Evolutionary conservation across 2,888 invertebrate species (phyloP), one percentile per base, ranked within the genome.

Genomic region (Heliconius aoede): DNA sequence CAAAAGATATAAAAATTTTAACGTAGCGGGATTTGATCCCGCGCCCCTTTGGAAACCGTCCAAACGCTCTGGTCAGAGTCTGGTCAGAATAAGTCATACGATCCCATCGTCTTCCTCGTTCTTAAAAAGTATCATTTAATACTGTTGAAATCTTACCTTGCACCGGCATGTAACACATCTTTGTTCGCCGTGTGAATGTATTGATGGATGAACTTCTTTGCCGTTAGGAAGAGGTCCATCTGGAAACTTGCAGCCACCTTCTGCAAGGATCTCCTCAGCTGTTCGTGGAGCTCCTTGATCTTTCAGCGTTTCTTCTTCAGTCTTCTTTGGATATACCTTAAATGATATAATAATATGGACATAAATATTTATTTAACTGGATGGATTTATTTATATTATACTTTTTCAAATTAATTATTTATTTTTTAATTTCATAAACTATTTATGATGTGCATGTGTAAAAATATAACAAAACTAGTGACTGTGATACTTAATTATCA

Each of bases 121-220:
- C n/a, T n/a, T n/a, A n/a, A n/a, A n/a, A n/a, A n/a, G n/a, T n/a
- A n/a, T n/a, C n/a, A n/a, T n/a, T n/a, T 18, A 36, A 51, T 24
- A n/a, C 9, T 28, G 21, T 28, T 51, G 3, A 30, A 55, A n/a
- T n/a, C 18, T 82, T 92, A 98, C 98, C 96, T 97, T 97, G 95
- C 99, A 99, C 84, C 96, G 96, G 89, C 99, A 99, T 83, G 97
- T 97, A 87, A 98, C 97, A 90, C 98, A 99, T 89, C 97, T 96
- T 89, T 98, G 96, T 86, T 97, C 97, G 58, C 98, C 98, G 85
- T 98, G 97, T 24, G 98, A 97, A 85, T 97, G 97, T 82, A 99
- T 95, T 28, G 96, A 96, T 0, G 98, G 98, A 93, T 98, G 98
- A 95, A 98, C 99, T 87, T 97, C 97, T 84, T 97, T 96, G 55